Conservation (phyloP, 2,888 invertebrate genomes). For the Andricus quercusramuli region DNA sequence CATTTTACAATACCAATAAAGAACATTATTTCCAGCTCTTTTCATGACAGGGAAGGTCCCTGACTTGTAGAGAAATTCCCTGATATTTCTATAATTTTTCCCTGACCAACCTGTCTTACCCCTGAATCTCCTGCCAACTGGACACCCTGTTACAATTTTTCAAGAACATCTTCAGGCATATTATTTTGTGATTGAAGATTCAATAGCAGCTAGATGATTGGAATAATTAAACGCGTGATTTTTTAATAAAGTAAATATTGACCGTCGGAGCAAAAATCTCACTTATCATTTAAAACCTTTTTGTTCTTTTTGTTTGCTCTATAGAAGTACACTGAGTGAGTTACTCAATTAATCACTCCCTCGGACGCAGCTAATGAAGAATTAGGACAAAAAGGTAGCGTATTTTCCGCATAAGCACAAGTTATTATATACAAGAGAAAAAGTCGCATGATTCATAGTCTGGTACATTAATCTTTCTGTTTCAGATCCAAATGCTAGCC, state of each 20-base stretch:
- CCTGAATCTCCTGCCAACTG: too few relatives aligned
- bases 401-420: slow-evolving; percentile 12
- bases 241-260: neutral
- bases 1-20: too few relatives aligned
- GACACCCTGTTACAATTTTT: neutral
- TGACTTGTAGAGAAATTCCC: too few relatives aligned
- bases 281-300: neutral
- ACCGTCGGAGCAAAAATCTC: neutral
- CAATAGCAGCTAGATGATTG: neutral
- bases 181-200: neutral
- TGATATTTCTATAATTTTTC: too few relatives aligned
- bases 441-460: slow-evolving; percentile 2
- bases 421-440: slow-evolving; percentile 9
- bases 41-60: too few relatives aligned
- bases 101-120: too few relatives aligned
- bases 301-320: neutral
- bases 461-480: neutral
- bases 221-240: neutral
- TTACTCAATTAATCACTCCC: slow-evolving; percentile 17
- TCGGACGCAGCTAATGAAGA: slow-evolving; percentile 12
- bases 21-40: too few relatives aligned
- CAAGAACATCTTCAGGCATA: neutral
- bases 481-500: too few relatives aligned
- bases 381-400: neutral
- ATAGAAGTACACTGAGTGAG: slow-evolving; percentile 18